phyloP scores from a whole-genome alignment of 2,888 invertebrate species.

The Caenorhabditis angaria region DNA sequence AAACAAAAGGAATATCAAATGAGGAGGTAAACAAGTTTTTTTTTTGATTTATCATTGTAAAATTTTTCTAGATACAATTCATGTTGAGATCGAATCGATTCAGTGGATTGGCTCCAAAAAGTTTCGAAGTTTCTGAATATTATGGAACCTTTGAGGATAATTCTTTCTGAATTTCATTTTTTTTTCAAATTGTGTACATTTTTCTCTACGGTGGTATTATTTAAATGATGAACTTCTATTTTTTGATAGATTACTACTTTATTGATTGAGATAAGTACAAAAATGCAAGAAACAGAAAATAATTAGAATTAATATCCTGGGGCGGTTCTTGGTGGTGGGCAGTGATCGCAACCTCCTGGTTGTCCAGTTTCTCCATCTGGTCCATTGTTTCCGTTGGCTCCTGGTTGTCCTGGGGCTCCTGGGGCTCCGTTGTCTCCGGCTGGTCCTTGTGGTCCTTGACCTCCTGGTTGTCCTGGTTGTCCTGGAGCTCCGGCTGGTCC shows the following conservation, averaged over 20 bases:
- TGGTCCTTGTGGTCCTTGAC: slow-evolving; percentile 50
- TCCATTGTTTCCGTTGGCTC: slow-evolving; percentile 48
- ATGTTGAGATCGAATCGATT: slow-evolving; percentile 22
- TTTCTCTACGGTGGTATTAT: no score
- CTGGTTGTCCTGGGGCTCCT: slow-evolving; percentile 57
- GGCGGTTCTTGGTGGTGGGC: slow-evolving; percentile 62
- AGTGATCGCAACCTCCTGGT: slow-evolving; percentile 64
- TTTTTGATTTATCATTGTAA: neutral
- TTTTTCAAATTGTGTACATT: slow-evolving; percentile 2
- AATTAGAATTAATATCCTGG: slow-evolving; percentile 56
- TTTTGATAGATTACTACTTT: slow-evolving; percentile 21
- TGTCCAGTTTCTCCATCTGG: slow-evolving; percentile 59
- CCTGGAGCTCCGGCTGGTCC: slow-evolving; percentile 56
- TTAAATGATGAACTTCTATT: no score
- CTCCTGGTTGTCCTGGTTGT: slow-evolving; percentile 48
- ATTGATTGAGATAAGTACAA: slow-evolving; percentile 32
- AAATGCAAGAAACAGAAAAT: slow-evolving; percentile 35
- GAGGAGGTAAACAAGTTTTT: slow-evolving; percentile 40
- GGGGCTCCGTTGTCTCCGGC: slow-evolving; percentile 48
- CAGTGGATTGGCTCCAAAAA: slow-evolving; percentile 25
- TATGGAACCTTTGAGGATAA: slow-evolving; percentile 34
- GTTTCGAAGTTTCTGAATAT: slow-evolving; percentile 7
- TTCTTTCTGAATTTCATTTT: slow-evolving; percentile 12
- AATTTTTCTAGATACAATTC: slow-evolving; percentile 32
- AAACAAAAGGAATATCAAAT: slow-evolving; percentile 61